Evolutionary conservation across 2,888 invertebrate genomes (phyloP).

Genomic region (Apoda limacodes): DNA sequence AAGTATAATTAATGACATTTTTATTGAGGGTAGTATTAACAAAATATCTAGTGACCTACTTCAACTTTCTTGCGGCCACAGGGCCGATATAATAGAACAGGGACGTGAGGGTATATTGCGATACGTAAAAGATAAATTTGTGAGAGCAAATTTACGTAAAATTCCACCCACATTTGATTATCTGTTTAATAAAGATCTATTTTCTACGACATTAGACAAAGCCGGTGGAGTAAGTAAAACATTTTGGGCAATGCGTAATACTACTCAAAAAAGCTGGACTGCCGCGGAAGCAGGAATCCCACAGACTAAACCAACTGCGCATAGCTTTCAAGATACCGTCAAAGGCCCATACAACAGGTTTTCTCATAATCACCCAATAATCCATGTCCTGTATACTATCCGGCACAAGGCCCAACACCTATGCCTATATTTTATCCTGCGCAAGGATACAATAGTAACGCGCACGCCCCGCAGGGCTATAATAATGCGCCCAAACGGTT

Average conservation of each 20-base stretch:
- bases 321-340: too few species aligned
- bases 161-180: slow-evolving; percentile 2
- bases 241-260: slow-evolving; percentile 3
- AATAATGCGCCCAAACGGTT: too few species aligned
- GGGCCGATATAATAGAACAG: slow-evolving; percentile 8
- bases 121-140: background rate
- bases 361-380: background rate
- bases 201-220: slow-evolving; percentile 3
- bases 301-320: slow-evolving; percentile 4
- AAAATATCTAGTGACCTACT: slow-evolving; percentile 9
- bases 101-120: slow-evolving; percentile 1
- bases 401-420: background rate
- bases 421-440: background rate
- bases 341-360: too few species aligned
- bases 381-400: background rate
- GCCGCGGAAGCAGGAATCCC: slow-evolving; percentile 4
- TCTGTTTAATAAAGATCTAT: slow-evolving; percentile 2
- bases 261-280: background rate
- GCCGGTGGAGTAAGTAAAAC: slow-evolving; percentile 3
- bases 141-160: slow-evolving; percentile 1
- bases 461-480: too few species aligned
- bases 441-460: too few species aligned
- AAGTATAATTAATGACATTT: slow-evolving; percentile 1
- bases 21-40: slow-evolving; percentile 5
- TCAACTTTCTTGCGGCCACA: too few species aligned